A percentile compares a stretch with the other conserved stretches of the same genome.
Evolutionary conservation across 2,113 vertebrate genomes (phyloP).

Genomic region (Oceanodroma tethys): DNA sequence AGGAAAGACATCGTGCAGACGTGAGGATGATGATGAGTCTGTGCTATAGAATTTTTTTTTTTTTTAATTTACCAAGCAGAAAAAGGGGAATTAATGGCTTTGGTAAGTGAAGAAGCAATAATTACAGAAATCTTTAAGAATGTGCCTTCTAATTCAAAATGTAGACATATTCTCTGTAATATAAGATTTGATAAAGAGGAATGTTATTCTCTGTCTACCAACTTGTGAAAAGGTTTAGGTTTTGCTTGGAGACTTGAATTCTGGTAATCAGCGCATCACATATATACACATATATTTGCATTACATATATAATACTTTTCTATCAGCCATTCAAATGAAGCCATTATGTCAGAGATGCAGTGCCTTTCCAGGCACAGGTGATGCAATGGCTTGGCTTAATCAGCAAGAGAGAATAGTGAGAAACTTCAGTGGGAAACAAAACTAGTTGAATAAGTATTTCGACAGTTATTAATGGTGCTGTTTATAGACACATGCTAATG

Average conservation of each 20-base stretch:
- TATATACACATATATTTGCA: no score
- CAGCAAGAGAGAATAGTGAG: not conserved
- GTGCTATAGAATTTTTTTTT: not conserved
- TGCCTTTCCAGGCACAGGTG: not conserved
- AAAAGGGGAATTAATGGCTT: not conserved
- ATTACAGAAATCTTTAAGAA: not conserved
- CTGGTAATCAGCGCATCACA: no score
- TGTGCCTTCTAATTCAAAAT: not conserved
- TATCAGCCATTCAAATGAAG: not conserved
- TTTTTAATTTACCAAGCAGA: not conserved
- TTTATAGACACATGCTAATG: not conserved
- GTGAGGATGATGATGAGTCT: not conserved
- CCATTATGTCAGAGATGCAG: not conserved
- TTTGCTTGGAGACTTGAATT: not conserved
- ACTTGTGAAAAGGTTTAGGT: not conserved
- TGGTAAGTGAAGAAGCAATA: not conserved
- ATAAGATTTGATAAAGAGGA: not conserved
- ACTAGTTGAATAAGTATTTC: not conserved
- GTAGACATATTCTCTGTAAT: not conserved
- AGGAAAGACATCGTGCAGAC: not conserved
- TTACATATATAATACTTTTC: not conserved
- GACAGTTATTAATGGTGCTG: not conserved
- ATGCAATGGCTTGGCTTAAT: not conserved
- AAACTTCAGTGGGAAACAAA: not conserved
- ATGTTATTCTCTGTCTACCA: not conserved